A percentile compares a stretch with the other conserved stretches of the same genome.
phyloP scores from a whole-genome alignment of 2,113 vertebrate species.

The Chunga burmeisteri region DNA sequence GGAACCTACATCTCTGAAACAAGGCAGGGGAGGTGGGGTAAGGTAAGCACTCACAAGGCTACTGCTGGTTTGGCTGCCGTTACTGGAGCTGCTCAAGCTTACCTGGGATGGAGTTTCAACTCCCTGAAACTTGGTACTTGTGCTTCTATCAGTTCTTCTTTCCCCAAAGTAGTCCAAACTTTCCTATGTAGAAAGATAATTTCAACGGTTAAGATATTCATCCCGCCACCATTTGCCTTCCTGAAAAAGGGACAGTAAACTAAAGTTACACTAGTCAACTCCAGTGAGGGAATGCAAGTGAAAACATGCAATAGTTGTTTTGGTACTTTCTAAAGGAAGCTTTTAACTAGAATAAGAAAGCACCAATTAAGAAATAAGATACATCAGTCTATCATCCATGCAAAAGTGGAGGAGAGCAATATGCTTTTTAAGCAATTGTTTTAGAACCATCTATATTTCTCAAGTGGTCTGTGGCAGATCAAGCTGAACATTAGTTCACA shows the following conservation, averaged over 20 bases:
- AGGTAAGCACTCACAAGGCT: not conserved
- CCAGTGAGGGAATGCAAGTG: not conserved
- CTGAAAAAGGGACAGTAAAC: not conserved
- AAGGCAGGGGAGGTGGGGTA: not conserved
- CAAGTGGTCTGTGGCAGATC: not conserved
- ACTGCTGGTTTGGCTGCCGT: not conserved
- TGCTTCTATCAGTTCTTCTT: conserved; percentile 88
- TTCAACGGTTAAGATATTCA: not conserved
- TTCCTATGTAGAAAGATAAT: conserved; percentile 70
- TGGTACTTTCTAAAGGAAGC: not conserved
- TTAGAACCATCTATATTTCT: not conserved
- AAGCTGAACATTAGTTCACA: not conserved
- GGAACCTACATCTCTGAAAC: not conserved
- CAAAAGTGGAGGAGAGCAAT: not conserved
- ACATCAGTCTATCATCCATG: not conserved
- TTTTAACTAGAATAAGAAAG: not conserved
- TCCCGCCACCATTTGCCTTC: not conserved
- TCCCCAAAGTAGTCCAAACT: conserved; percentile 92
- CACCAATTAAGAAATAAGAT: not conserved
- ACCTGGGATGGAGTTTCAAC: conserved; percentile 98
- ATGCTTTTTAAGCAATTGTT: not conserved
- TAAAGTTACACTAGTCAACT: not conserved
- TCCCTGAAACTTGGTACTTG: conserved; percentile 90
- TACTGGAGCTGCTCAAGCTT: not conserved
- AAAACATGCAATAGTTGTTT: not conserved